A percentile compares a stretch with the other conserved stretches of the same genome.
phyloP scores from a whole-genome alignment of 2,113 vertebrate species.

The Apodemus speciosus region DNA sequence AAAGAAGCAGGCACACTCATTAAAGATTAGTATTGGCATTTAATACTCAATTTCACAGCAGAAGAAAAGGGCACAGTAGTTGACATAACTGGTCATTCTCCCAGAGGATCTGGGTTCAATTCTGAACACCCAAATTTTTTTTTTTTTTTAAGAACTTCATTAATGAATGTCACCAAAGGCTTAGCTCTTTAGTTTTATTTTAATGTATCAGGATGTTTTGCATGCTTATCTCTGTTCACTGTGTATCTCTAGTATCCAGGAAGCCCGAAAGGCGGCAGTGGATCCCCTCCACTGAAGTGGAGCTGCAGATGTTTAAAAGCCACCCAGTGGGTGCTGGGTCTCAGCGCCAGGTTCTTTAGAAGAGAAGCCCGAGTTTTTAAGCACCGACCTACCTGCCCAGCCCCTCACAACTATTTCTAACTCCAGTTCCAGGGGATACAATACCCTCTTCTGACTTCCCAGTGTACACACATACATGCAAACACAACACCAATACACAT shows the following conservation, averaged over 20 bases:
- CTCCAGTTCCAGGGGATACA: background rate
- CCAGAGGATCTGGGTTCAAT: background rate
- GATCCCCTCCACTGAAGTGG: background rate
- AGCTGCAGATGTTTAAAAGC: background rate
- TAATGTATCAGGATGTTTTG: background rate
- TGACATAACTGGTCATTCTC: background rate
- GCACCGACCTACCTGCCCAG: no score
- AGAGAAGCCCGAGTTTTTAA: background rate
- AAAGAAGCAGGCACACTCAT: background rate
- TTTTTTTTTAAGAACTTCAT: background rate
- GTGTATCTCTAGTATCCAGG: background rate
- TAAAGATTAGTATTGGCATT: background rate
- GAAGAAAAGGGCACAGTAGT: background rate
- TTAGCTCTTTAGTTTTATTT: background rate
- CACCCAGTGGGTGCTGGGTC: background rate
- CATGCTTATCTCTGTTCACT: background rate
- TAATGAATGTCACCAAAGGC: background rate
- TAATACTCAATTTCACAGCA: background rate
- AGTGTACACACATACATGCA: background rate
- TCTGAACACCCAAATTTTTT: background rate
- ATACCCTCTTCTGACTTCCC: background rate
- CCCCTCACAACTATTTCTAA: background rate
- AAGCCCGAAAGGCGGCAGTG: background rate
- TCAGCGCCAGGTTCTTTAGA: background rate
- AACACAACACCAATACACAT: background rate